A percentile compares a stretch with the other conserved stretches of the same genome.
Evolutionary conservation across 2,113 vertebrate species (phyloP).

Genomic region (Agapornis roseicollis): DNA sequence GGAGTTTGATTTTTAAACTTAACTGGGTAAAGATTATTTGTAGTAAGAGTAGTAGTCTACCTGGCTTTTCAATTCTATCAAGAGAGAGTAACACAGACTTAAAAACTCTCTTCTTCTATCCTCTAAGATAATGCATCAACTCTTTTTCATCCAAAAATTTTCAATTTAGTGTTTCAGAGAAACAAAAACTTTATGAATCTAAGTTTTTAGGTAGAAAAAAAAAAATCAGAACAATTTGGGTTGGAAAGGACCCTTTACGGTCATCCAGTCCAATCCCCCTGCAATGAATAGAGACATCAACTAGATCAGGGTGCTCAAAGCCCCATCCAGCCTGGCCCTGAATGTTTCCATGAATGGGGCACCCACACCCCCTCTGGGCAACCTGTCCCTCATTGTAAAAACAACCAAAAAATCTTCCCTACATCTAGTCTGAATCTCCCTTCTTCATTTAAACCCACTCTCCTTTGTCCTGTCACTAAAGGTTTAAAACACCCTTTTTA

Average conservation of each 20-base stretch:
- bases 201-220: background rate
- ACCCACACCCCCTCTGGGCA: background rate
- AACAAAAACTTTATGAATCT: background rate
- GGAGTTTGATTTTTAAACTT: background rate
- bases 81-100: background rate
- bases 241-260: background rate
- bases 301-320: background rate
- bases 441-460: background rate
- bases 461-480: background rate
- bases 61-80: background rate
- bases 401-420: background rate
- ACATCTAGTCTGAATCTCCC: background rate
- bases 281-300: background rate
- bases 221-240: background rate
- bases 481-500: rapidly evolving
- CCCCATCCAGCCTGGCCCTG: rapidly evolving
- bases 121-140: background rate
- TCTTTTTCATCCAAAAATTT: background rate
- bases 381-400: background rate
- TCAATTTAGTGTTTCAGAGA: background rate
- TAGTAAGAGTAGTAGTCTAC: background rate
- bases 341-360: background rate
- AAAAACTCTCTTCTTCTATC: background rate
- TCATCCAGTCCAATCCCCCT: rapidly evolving
- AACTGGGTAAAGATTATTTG: background rate